Base-by-base conservation (phyloP, 2,888 invertebrate species). In the Amphimallon solstitiale region DNA sequence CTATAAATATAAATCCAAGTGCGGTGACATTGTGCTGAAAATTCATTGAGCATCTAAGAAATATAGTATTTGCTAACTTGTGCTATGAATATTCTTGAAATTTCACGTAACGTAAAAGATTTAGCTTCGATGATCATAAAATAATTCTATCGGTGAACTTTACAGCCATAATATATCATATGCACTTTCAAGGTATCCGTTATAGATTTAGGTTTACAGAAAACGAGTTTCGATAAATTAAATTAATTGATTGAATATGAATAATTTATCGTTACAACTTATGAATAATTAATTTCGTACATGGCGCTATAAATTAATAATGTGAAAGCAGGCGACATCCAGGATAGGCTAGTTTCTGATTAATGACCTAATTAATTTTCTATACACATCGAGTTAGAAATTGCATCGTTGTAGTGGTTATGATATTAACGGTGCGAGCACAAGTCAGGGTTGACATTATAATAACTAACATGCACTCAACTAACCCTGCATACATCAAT, bases 301-400 rank as follows among this genome's bases (percentile, higher is more conserved):
- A 49, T 35, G 15, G 23, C 9, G 40, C 7, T 14, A 23, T 40
- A 23, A 56, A 56, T 56, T 52, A 56, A 56, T 54, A 54, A 54
- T 40, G 14, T 14, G 56, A 56, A 56, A 56, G 40, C 40, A 38
- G 40, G 23, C 35, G 38, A 23, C 56, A 40, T 56, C 14, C 40
- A 9, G 21, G 40, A 40, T 40, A 12, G 40, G 56, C 40, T 56
- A 23, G 40, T 23, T 40, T 40, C 17, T 56, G 56, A 38, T 56
- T 56, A 56, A 56, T 56, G 40, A 56, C 23, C 56, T 40, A 56
- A 43, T 56, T 56, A 56, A 40, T 56, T 56, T 56, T 40, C 21
- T 7, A n/a, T 15, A 40, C 23, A 43, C 56, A 23, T 56, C 29
- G 29, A 2, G 5, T 29, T 29, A 29, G 29, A 29, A 29, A 29